Percentiles rank a stretch among this genome's conserved stretches.
Conservation (phyloP, 2,113 vertebrate species). For the Rhinoderma darwinii region DNA sequence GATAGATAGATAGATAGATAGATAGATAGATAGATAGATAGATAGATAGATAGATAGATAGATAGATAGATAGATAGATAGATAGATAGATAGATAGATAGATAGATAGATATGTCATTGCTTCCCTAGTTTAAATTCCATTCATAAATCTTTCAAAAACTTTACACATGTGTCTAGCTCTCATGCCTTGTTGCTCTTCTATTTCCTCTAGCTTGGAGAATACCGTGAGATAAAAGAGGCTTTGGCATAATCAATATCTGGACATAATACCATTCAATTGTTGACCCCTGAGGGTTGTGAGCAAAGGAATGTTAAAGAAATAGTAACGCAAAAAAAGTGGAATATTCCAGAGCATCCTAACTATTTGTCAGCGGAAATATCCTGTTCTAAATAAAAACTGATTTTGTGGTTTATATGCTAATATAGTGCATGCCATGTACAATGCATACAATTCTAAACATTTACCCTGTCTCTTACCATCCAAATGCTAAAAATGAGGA, state of each 20-base stretch:
- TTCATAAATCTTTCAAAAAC: conserved; percentile 63
- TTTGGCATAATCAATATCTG: conserved; percentile 42
- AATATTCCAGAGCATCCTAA: conserved; percentile 3
- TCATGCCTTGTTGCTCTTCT: conserved; percentile 64
- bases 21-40: not conserved
- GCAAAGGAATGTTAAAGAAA: not conserved
- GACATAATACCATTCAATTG: conserved; percentile 33
- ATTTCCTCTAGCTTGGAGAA: conserved; percentile 70
- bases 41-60: not conserved
- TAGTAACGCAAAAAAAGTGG: not conserved
- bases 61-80: not conserved
- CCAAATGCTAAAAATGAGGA: conserved; percentile 55
- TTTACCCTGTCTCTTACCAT: conserved; percentile 10
- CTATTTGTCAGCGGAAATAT: conserved; percentile 19
- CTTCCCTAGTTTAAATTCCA: not conserved
- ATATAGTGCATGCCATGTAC: not conserved
- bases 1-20: not conserved
- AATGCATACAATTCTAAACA: conserved; percentile 11
- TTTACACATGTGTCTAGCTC: conserved; percentile 63
- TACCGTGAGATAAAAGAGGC: conserved; percentile 60
- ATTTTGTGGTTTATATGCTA: conserved; percentile 13
- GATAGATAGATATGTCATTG: not conserved
- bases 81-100: not conserved
- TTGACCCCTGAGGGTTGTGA: not conserved
- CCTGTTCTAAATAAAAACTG: conserved; percentile 17